phyloP scores from a whole-genome alignment of 2,113 vertebrate genomes.

The Aspiorhynchus laticeps region DNA sequence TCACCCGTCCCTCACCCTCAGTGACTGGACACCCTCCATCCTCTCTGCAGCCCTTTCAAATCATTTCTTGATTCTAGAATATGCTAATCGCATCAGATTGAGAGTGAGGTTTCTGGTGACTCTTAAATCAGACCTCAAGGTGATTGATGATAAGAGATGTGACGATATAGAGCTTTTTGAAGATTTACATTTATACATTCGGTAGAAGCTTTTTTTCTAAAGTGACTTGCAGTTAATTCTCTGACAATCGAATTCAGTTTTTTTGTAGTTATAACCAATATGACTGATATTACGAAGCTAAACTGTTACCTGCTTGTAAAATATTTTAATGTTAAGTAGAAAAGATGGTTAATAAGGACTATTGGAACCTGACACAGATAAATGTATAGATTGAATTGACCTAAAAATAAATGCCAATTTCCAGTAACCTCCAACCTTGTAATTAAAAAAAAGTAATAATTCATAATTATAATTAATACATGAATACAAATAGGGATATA shows the following conservation, averaged over 20 bases:
- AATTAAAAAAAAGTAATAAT: neutral
- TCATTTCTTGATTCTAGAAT: neutral
- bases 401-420: neutral
- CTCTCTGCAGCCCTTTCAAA: neutral
- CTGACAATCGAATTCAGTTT: no score
- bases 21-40: slow-evolving; percentile 28
- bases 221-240: neutral
- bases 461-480: neutral
- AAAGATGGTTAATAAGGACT: neutral
- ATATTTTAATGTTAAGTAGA: neutral
- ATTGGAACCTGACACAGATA: no score
- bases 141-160: neutral
- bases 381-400: neutral
- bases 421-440: neutral
- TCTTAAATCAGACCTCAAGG: neutral
- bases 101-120: neutral
- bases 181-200: neutral
- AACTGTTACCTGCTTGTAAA: neutral
- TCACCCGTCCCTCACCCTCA: slow-evolving; percentile 8
- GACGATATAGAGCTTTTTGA: neutral
- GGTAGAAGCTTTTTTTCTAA: neutral
- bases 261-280: no score
- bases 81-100: neutral
- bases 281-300: no score
- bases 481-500: neutral